phyloP scores from a whole-genome alignment of 2,113 vertebrate species.

The Apistogramma diplotaenia region DNA sequence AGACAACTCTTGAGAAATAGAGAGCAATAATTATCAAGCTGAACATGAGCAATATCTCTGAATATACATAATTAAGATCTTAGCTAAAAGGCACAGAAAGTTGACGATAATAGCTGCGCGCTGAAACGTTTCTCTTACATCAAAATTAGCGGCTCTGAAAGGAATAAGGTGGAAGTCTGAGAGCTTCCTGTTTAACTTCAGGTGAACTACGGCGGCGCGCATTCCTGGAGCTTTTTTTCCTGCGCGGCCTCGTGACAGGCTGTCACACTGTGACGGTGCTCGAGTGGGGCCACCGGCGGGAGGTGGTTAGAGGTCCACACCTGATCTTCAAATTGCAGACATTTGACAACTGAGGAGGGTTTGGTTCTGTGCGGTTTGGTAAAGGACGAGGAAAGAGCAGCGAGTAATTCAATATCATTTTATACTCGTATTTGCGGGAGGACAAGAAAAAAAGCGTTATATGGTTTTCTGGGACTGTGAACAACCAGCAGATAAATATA shows the following conservation, averaged over 20 bases:
- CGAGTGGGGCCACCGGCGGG: constrained; percentile 56
- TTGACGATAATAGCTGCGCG: neutral
- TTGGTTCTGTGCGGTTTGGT: neutral
- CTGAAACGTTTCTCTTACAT: neutral
- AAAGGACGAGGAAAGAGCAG: neutral
- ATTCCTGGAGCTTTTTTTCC: constrained; percentile 33
- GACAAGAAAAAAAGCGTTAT: neutral
- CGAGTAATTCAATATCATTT: neutral
- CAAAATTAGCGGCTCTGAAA: neutral
- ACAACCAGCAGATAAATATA: neutral
- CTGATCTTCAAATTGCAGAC: constrained; percentile 37
- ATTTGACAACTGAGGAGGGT: constrained; percentile 35
- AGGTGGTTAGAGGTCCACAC: constrained; percentile 40
- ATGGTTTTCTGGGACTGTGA: neutral
- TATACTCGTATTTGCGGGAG: neutral
- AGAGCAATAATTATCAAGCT: neutral
- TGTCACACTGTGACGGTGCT: constrained; percentile 65
- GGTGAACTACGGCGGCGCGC: constrained; percentile 46
- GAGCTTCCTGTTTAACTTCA: constrained; percentile 55
- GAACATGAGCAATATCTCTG: neutral
- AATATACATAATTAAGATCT: constrained; percentile 33
- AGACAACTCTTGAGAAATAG: neutral
- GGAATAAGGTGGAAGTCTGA: constrained; percentile 12
- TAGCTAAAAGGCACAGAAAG: constrained; percentile 1
- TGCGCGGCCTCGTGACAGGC: constrained; percentile 60